phyloP scores from a whole-genome alignment of 2,888 invertebrate genomes.

The Drosophila meridiana region DNA sequence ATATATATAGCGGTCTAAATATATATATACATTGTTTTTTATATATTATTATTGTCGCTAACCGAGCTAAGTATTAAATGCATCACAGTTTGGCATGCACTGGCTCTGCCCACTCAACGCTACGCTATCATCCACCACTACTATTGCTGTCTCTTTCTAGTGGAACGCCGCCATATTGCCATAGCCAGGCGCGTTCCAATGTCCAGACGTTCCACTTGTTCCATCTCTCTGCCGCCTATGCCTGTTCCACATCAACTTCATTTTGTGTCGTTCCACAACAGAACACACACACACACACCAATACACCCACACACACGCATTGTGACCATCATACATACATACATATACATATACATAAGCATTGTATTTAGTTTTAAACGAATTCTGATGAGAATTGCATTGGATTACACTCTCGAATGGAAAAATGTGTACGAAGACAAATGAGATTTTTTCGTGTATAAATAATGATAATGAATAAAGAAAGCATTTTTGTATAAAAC shows the following conservation, averaged over 20 bases:
- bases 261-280: conserved; percentile 81
- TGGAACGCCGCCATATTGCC: conserved; percentile 72
- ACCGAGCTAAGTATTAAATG: conserved; percentile 62
- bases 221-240: conserved; percentile 6
- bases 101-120: conserved; percentile 10
- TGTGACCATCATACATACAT: conserved; percentile 42
- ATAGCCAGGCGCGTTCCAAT: conserved; percentile 70
- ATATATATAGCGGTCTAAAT: conserved; percentile 55
- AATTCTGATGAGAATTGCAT: conserved; percentile 62
- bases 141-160: conserved; percentile 21
- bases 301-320: conserved; percentile 34
- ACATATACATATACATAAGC: conserved; percentile 64
- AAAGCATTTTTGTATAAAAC: conserved; percentile 85
- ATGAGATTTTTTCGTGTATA: conserved; percentile 75
- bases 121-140: conserved; percentile 1
- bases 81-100: conserved; percentile 51
- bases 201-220: conserved; percentile 20
- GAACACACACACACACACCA: conserved; percentile 50
- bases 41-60: conserved; percentile 29
- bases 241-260: conserved; percentile 70
- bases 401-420: conserved; percentile 38
- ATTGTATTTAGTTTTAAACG: conserved; percentile 75
- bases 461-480: conserved; percentile 80
- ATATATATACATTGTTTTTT: conserved; percentile 58
- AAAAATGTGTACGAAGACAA: conserved; percentile 58